Base-by-base conservation (phyloP, 2,797 vertebrate species). In the Coluber constrictor region DNA sequence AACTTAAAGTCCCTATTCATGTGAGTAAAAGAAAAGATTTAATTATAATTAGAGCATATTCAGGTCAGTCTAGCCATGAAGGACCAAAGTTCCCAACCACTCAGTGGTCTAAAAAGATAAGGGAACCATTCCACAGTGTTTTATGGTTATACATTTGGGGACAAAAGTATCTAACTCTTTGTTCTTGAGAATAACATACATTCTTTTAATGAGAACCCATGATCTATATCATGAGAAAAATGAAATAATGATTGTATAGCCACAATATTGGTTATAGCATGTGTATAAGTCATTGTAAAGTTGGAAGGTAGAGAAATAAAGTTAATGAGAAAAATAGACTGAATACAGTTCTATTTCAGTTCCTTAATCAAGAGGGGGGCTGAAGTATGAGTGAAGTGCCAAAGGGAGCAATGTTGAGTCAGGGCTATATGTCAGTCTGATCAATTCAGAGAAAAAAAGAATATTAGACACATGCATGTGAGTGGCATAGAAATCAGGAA, bases 361-460 rank as follows among this genome's bases (percentile, higher is more conserved):
- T 47, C 7, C 79, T 96, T 95, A 95, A 95, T 56, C 95, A 93
- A 96, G 79, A 96, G 93, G 10, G 47, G 87, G 55, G 92, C n/a
- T 94, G 95, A 97, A 96, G 93, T 94, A 18, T 16, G 70, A 94
- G 92, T 18, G 93, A 83, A 55, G 15, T 93, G 94, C 89, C 51
- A 95, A 93, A 95, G 94, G 32, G 59, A 94, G 32, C 23, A 86
- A 91, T 92, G 95, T 87, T 92, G 27, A 89, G 51, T 91, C 66
- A 94, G 93, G 63, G 20, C 47, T 92, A 23, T 92, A 89, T 79
- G 63, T 92, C 91, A 94, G 88, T 96, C 93, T 94, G 56, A 92
- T 96, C 66, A 60, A 90, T 92, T 93, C 90, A 95, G 94, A 96
- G 94, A 91, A 25, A 93, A 7, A 20, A 94, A 10, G 13, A 94